Evolutionary conservation across 1,140 invertebrate genomes (phyloP).

Genomic region (Himalopsyche phryganea): DNA sequence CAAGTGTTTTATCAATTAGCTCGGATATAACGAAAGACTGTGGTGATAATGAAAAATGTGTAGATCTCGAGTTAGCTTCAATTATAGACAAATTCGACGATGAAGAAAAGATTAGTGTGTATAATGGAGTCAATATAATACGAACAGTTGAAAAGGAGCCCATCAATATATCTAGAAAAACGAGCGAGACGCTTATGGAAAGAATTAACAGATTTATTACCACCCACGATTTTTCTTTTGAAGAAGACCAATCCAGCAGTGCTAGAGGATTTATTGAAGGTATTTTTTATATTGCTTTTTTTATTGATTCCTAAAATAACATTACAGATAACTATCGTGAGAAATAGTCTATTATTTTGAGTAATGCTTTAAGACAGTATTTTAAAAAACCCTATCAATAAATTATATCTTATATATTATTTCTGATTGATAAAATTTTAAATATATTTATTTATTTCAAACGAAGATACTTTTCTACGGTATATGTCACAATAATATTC

Average conservation of each 20-base stretch:
- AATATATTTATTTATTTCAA: too few relatives aligned
- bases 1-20: constrained; percentile 3
- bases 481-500: too few relatives aligned
- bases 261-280: constrained; percentile 36
- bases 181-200: constrained; percentile 37
- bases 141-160: constrained; percentile 38
- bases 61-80: constrained; percentile 44
- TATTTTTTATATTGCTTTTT: constrained; percentile 8
- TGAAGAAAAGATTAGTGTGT: constrained; percentile 40
- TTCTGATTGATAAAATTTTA: too few relatives aligned
- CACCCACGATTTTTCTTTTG: constrained; percentile 44
- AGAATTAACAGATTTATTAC: constrained; percentile 45
- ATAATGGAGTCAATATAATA: constrained; percentile 42
- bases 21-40: constrained; percentile 27
- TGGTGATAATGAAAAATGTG: constrained; percentile 33
- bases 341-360: too few relatives aligned
- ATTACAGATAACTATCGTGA: too few relatives aligned
- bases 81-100: constrained; percentile 47
- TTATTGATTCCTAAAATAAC: neutral
- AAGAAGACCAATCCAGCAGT: constrained; percentile 39
- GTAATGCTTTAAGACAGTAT: too few relatives aligned
- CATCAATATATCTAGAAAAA: constrained; percentile 27
- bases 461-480: too few relatives aligned
- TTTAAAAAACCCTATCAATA: too few relatives aligned
- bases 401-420: too few relatives aligned